These are phyloP conservation scores for Atrina japonica DNA, from an alignment of 2,888 invertebrate genomes.

Conservation along the genomic window DNA sequence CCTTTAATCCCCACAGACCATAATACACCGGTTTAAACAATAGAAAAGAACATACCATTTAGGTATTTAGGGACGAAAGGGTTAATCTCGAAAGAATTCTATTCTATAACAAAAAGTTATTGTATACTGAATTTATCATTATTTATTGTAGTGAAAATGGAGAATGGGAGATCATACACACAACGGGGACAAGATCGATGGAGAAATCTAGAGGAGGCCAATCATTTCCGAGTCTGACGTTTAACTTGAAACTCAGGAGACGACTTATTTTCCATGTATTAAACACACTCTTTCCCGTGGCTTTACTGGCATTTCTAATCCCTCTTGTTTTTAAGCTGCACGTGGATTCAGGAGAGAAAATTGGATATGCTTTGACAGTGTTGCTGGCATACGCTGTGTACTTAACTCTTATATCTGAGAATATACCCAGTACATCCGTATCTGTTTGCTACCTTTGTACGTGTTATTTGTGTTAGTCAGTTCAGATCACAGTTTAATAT, in stretches of 20 bases:
- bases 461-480: conserved; percentile 3
- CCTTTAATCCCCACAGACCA: no score
- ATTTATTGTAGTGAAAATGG: conserved; percentile 39
- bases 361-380: conserved; percentile 38
- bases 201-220: conserved; percentile 16
- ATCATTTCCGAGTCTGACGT: conserved; percentile 43
- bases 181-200: neutral
- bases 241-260: conserved; percentile 46
- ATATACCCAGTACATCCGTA: conserved; percentile 40
- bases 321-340: conserved; percentile 42
- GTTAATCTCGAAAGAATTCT: no score
- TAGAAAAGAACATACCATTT: no score
- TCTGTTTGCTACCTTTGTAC: conserved; percentile 36
- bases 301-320: conserved; percentile 51
- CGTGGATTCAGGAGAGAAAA: conserved; percentile 41
- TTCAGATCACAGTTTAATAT: no score
- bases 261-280: conserved; percentile 53
- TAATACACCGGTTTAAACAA: no score
- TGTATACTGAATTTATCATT: no score
- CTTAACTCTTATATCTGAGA: conserved; percentile 38
- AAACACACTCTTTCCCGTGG: conserved; percentile 59
- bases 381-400: conserved; percentile 40
- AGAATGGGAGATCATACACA: conserved; percentile 51
- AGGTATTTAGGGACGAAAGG: no score
- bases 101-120: no score